A percentile compares a stretch with the other conserved stretches of the same genome.
These are phyloP conservation scores for human (Homo sapiens) DNA, from an alignment of 2,113 vertebrate genomes.

Conservation along the genomic window DNA sequence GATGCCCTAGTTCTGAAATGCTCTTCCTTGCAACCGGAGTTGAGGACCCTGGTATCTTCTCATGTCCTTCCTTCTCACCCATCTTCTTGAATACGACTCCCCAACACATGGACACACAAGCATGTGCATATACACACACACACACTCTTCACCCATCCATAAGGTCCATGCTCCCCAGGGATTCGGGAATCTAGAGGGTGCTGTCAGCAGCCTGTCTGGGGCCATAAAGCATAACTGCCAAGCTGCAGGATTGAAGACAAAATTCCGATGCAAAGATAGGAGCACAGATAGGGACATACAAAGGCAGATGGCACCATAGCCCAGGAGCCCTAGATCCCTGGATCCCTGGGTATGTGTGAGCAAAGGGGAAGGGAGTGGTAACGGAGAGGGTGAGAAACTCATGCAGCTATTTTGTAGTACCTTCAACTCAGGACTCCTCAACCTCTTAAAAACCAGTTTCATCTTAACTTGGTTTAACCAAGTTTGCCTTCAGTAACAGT, in stretches of 20 bases:
- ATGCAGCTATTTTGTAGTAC: rapidly evolving
- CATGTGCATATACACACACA: too few species aligned
- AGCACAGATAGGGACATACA: neutral
- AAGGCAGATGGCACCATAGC: neutral
- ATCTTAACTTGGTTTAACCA: neutral
- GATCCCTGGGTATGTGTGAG: neutral
- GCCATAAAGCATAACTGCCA: rapidly evolving
- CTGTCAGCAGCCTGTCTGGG: neutral
- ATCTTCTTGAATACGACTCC: neutral
- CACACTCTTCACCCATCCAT: too few species aligned
- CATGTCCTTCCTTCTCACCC: neutral
- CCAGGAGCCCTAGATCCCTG: neutral
- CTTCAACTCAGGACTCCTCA: neutral
- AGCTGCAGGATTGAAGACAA: neutral
- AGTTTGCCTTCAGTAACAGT: neutral
- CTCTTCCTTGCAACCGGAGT: neutral
- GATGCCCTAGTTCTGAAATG: neutral
- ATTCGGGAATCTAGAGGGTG: neutral
- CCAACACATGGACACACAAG: neutral
- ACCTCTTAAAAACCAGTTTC: neutral
- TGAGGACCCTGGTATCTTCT: neutral
- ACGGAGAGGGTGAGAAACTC: rapidly evolving
- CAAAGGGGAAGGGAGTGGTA: neutral
- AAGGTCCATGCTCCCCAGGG: neutral
- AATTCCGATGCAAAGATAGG: too few species aligned